Percentiles rank a stretch among this genome's conserved stretches.
These are phyloP conservation scores for Turritopsis rubra DNA, from an alignment of 30 jellyfish, hydroid and myxozoan species.

Conservation along the genomic window DNA sequence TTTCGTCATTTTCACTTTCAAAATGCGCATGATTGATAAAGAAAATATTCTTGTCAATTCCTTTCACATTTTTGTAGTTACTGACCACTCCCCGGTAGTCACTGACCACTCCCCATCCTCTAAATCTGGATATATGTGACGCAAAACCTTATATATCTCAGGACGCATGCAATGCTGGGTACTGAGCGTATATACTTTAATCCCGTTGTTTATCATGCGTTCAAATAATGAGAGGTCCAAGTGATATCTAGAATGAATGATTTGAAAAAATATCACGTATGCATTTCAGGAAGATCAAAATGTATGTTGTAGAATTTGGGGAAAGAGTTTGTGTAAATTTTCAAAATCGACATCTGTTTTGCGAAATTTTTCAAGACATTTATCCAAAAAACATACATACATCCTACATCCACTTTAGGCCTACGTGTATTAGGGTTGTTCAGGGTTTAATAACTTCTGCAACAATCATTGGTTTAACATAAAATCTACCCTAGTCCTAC, in stretches of 20 bases:
- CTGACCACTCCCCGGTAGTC: no score
- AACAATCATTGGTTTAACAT: no score
- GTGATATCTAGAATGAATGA: not conserved
- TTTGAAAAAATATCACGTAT: not conserved
- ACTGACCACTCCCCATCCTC: conserved; percentile 49
- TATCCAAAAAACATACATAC: no score
- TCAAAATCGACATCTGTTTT: no score
- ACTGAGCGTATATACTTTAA: conserved; percentile 43
- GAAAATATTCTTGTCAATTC: conserved; percentile 44
- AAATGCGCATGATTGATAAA: conserved; percentile 36
- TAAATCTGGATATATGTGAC: conserved; percentile 57
- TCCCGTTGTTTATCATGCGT: conserved; percentile 62
- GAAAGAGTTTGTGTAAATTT: not conserved
- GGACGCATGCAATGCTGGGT: conserved; percentile 77
- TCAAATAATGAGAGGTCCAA: conserved; percentile 62
- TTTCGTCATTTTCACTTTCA: conserved; percentile 11
- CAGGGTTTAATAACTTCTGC: no score
- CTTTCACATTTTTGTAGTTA: conserved; percentile 39
- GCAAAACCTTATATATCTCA: conserved; percentile 39
- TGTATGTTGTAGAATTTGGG: not conserved
- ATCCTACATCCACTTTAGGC: no score
- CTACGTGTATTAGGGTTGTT: no score
- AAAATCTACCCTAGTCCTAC: no score
- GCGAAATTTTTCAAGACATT: no score
- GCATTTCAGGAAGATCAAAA: no score